These are phyloP conservation scores for Bettongia penicillata DNA, from an alignment of 2,113 vertebrate species.

Conservation along the genomic window DNA sequence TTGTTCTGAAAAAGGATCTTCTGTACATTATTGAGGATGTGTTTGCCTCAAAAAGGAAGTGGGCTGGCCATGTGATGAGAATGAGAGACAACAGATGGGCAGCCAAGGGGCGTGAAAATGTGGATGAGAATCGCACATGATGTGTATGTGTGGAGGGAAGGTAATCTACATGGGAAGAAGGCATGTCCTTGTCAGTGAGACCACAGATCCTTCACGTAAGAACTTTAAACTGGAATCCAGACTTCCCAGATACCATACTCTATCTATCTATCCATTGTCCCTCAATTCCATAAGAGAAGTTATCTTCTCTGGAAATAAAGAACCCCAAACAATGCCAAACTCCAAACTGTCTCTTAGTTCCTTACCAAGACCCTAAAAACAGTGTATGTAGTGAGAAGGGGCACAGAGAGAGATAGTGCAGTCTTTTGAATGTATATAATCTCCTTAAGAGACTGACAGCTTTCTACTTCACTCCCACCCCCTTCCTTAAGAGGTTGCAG, in stretches of 20 bases:
- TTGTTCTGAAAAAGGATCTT: not conserved
- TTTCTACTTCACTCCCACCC: not conserved
- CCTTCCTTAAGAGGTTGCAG: conserved; percentile 50
- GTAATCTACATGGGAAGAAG: not conserved
- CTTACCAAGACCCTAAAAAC: conserved; percentile 16
- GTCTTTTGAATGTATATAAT: not conserved
- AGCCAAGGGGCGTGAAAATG: not conserved
- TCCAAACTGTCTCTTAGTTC: not conserved
- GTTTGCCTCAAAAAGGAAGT: not conserved
- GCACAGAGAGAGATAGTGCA: not conserved
- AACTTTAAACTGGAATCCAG: not conserved
- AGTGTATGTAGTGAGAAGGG: not conserved
- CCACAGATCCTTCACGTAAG: not conserved
- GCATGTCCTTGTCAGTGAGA: not conserved
- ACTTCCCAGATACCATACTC: not conserved
- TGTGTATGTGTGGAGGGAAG: not conserved
- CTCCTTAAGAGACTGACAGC: not conserved
- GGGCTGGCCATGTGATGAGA: not conserved
- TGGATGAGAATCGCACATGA: not conserved
- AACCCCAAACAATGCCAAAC: not conserved
- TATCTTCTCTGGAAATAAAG: not conserved
- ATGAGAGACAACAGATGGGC: not conserved
- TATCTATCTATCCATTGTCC: not conserved
- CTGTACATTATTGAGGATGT: not conserved
- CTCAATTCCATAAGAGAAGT: not conserved